Percentiles rank a stretch among this genome's conserved stretches.
These are phyloP conservation scores for Arremon aurantiirostris DNA, from an alignment of 2,797 vertebrate species.

Conservation along the genomic window DNA sequence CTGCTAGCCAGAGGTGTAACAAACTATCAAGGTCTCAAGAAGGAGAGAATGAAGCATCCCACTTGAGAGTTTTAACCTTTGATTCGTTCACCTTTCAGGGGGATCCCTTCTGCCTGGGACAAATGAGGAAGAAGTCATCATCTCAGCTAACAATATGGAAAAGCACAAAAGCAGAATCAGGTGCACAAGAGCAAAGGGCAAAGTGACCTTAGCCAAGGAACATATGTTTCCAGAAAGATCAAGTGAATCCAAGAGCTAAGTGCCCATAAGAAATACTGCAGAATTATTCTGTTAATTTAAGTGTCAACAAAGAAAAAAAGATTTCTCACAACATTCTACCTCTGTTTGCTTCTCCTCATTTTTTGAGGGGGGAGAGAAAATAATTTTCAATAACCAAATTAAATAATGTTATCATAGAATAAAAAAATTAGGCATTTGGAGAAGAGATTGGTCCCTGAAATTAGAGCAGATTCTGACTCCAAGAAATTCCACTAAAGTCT, in stretches of 20 bases:
- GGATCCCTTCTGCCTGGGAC: background rate
- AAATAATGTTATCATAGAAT: background rate
- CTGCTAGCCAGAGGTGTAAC: background rate
- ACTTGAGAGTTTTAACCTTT: background rate
- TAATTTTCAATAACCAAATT: background rate
- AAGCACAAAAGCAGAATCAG: slow-evolving; percentile 36
- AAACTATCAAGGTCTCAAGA: background rate
- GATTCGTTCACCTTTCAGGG: background rate
- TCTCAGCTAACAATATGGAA: background rate
- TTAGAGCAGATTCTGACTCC: background rate
- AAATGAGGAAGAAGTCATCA: background rate
- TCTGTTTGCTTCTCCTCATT: background rate
- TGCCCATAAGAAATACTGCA: background rate
- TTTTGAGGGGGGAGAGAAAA: background rate
- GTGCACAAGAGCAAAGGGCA: background rate
- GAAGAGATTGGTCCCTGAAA: background rate
- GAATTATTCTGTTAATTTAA: background rate
- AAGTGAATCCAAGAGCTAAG: background rate
- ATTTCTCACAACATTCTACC: background rate
- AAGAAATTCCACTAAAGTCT: background rate
- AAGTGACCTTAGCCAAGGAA: slow-evolving; percentile 38
- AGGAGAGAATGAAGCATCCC: background rate
- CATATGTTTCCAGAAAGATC: background rate
- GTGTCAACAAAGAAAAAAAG: background rate
- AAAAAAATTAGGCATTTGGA: background rate